phyloP scores from a whole-genome alignment of 2,888 invertebrate genomes.

The Lypha dubia region DNA sequence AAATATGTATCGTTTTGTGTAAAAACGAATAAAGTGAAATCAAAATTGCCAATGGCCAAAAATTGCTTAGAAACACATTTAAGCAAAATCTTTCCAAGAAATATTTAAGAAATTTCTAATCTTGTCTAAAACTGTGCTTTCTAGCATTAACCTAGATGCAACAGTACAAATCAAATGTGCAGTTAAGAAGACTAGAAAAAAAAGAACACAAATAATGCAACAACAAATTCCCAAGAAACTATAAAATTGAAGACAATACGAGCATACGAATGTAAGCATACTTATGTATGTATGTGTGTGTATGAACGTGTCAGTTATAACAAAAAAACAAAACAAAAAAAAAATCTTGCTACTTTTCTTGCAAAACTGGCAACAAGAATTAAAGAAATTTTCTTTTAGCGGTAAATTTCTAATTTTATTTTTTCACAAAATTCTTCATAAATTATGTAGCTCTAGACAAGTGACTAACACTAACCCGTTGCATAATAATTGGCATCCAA shows the following conservation, averaged over 20 bases:
- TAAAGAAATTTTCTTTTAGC: slow-evolving; percentile 34
- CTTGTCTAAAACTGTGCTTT: slow-evolving; percentile 1
- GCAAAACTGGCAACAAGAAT: slow-evolving; percentile 10
- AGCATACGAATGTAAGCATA: background rate
- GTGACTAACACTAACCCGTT: slow-evolving; percentile 23
- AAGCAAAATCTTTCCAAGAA: background rate
- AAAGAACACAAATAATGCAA: slow-evolving; percentile 1
- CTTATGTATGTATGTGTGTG: background rate
- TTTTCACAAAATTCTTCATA: slow-evolving; percentile 19
- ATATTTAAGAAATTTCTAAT: slow-evolving; percentile 4
- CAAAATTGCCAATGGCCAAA: background rate
- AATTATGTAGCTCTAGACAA: slow-evolving; percentile 45
- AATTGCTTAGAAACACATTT: background rate
- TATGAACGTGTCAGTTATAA: background rate
- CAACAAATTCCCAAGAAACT: slow-evolving; percentile 42
- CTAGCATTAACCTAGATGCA: slow-evolving; percentile 34
- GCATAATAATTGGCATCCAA: slow-evolving; percentile 41
- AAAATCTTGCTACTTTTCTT: background rate
- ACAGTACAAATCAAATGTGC: slow-evolving; percentile 40
- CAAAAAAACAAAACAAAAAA: too few relatives aligned
- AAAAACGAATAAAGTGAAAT: background rate
- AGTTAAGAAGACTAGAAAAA: slow-evolving; percentile 44
- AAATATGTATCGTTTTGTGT: background rate
- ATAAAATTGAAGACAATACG: slow-evolving; percentile 13
- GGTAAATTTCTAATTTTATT: slow-evolving; percentile 43